Base-by-base conservation (phyloP, 2,888 invertebrate species). In the Tetragnatha montana region DNA sequence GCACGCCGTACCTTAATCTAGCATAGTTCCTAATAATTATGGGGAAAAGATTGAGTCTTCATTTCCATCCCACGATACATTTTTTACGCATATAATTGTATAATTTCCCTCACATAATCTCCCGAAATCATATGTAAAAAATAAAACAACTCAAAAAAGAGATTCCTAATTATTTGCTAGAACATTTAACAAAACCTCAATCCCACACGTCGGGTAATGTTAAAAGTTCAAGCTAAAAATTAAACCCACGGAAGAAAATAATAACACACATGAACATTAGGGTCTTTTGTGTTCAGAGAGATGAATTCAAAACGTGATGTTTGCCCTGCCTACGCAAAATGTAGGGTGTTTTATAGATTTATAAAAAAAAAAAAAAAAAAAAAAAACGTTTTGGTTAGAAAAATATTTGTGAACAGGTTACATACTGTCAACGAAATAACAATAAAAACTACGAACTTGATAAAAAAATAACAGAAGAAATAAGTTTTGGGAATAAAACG, bases 261-360 rank as follows among this genome's bases (percentile, higher is more conserved):
- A 22, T 47, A 73, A 21, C 21, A 35, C 12, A 73, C 2, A 73
- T 73, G 12, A 6, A 22, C 75, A 49, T 21, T 12, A 14, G 19
- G 35, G 8, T 49, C 49, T 73, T 49, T 49, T 49, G 49, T 75
- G 75, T n/a, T 49, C 49, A 47, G 60, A 47, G 7, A 75, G 49
- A n/a, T 75, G 49, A 49, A 49, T 35, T 47, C 35, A 75, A 75
- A 75, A 47, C 75, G 75, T 75, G 75, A 75, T 75, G 47, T 75
- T 75, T 75, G 75, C 17, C 49, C 10, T 17, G n/a, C 75, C 75
- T 49, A 49, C 75, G 47, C 75, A n/a, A 19, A 22, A 12, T 35
- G 2, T 35, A 35, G 35, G 35, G 1, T 35, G 35, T 60, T 60
- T 17, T 17, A 17, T 10, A 60, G 60, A 60, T 60, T 60, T 8